These are phyloP conservation scores for Platerodrilus igneus DNA, from an alignment of 2,888 invertebrate genomes.

Conservation along the genomic window DNA sequence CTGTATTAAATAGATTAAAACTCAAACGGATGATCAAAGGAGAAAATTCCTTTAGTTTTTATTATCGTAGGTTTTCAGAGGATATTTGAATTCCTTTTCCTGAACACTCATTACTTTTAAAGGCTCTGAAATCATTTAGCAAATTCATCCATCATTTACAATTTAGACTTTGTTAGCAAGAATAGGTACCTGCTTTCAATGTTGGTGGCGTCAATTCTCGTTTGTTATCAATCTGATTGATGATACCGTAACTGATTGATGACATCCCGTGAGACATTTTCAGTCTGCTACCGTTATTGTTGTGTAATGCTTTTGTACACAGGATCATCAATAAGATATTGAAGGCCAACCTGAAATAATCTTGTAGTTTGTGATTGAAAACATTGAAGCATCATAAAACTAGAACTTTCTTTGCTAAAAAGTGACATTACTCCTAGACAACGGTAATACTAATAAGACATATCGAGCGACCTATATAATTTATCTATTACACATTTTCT, in stretches of 20 bases:
- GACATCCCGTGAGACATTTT: constrained; percentile 23
- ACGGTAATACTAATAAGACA: too few species aligned
- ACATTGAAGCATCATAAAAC: too few species aligned
- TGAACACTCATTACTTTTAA: constrained; percentile 7
- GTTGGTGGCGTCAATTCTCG: constrained; percentile 23
- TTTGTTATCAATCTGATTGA: constrained; percentile 26
- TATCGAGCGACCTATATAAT: too few species aligned
- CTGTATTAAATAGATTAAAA: constrained; percentile 22
- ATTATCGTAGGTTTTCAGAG: constrained; percentile 11
- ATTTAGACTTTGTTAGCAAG: constrained; percentile 21
- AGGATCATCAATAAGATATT: constrained; percentile 8
- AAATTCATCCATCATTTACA: constrained; percentile 23
- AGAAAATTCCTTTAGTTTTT: constrained; percentile 19
- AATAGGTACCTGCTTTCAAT: too few species aligned
- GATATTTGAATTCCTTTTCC: constrained; percentile 27
- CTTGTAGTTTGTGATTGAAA: too few species aligned
- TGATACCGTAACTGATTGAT: constrained; percentile 25
- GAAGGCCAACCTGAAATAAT: too few species aligned
- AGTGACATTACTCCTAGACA: too few species aligned
- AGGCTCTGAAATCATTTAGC: constrained; percentile 11
- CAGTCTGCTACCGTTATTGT: constrained; percentile 18
- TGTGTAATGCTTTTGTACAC: constrained; percentile 15
- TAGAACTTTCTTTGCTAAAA: too few species aligned
- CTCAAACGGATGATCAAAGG: constrained; percentile 17
- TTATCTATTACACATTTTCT: too few species aligned